Percentiles rank a stretch among this genome's conserved stretches.
phyloP scores from a whole-genome alignment of 2,888 invertebrate species.

The Caenorhabditis sp. region DNA sequence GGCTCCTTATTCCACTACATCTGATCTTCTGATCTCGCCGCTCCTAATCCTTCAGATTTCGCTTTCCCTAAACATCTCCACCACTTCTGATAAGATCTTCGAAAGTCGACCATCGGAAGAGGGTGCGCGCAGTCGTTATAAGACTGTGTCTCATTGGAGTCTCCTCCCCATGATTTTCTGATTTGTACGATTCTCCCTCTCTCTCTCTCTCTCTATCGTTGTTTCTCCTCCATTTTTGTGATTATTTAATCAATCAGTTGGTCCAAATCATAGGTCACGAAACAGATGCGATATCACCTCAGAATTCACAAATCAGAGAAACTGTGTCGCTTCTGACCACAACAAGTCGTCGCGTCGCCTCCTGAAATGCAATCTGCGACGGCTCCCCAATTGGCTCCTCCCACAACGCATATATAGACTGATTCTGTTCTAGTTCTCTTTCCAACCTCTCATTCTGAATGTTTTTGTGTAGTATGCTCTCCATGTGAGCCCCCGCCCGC shows the following conservation, averaged over 20 bases:
- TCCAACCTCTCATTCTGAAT: slow-evolving; percentile 1
- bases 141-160: background rate
- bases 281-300: slow-evolving; percentile 20
- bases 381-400: no score
- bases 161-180: background rate
- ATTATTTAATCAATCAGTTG: background rate
- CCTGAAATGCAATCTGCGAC: slow-evolving; percentile 4
- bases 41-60: background rate
- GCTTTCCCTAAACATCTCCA: background rate
- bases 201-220: background rate
- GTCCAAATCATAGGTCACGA: slow-evolving; percentile 27
- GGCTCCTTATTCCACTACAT: slow-evolving; percentile 1
- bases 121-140: background rate
- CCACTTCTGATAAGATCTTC: slow-evolving; percentile 32
- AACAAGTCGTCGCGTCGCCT: slow-evolving; percentile 1
- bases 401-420: no score
- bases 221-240: slow-evolving; percentile 12
- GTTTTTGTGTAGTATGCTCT: slow-evolving; percentile 45
- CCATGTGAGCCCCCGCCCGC: slow-evolving; percentile 22
- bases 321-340: slow-evolving; percentile 22
- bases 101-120: background rate
- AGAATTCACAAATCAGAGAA: slow-evolving; percentile 42
- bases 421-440: no score
- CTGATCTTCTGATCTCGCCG: slow-evolving; percentile 15
- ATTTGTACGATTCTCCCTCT: slow-evolving; percentile 14